These are phyloP conservation scores for Vanessa atalanta DNA, from an alignment of 1,140 invertebrate genomes.

Conservation along the genomic window DNA sequence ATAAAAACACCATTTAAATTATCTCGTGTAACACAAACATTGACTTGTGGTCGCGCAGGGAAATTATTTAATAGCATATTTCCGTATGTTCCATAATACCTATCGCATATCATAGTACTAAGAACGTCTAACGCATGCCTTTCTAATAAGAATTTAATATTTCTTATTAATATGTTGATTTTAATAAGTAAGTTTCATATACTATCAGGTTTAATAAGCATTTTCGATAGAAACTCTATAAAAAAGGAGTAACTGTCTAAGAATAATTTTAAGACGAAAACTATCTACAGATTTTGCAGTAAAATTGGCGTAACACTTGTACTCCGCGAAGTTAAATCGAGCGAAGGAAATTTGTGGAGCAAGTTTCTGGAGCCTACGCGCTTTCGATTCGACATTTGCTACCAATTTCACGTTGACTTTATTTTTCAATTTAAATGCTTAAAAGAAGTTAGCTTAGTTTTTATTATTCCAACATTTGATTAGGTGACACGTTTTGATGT, in stretches of 20 bases:
- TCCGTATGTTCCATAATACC: constrained; percentile 28
- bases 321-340: constrained; percentile 17
- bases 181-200: no score
- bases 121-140: not conserved
- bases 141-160: not conserved
- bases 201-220: no score
- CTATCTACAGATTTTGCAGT: not conserved
- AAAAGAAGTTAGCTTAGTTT: not conserved
- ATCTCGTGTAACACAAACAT: constrained; percentile 25
- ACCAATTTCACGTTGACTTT: constrained; percentile 24
- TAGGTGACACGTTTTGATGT: no score
- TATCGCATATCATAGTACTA: constrained; percentile 19
- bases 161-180: not conserved
- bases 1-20: not conserved
- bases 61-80: constrained; percentile 34
- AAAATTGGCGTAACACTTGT: constrained; percentile 13
- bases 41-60: constrained; percentile 28
- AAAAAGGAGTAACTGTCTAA: not conserved
- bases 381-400: not conserved
- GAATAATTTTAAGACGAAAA: not conserved
- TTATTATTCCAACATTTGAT: not conserved
- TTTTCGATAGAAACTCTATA: no score
- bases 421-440: constrained; percentile 1
- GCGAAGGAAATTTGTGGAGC: constrained; percentile 11
- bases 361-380: constrained; percentile 12